These are phyloP conservation scores for Agapostemon virescens DNA, from an alignment of 2,888 invertebrate species.

Conservation along the genomic window DNA sequence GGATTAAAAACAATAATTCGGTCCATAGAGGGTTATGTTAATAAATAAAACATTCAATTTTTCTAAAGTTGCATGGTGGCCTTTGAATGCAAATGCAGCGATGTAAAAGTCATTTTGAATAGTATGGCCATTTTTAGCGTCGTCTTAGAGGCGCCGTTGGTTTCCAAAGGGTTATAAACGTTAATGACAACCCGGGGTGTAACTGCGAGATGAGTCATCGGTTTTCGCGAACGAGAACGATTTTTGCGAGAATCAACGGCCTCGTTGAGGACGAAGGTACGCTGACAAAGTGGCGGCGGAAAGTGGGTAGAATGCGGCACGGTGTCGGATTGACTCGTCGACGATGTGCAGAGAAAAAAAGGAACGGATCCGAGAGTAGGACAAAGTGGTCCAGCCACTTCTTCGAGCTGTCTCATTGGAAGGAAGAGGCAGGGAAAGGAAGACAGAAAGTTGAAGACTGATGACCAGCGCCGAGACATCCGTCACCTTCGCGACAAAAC, in stretches of 20 bases:
- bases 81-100: too few relatives aligned
- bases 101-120: too few relatives aligned
- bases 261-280: slow-evolving; percentile 50
- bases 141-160: too few relatives aligned
- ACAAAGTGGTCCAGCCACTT: slow-evolving; percentile 79
- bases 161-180: too few relatives aligned
- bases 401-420: slow-evolving; percentile 63
- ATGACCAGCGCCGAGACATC: slow-evolving; percentile 68
- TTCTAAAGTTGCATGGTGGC: too few relatives aligned
- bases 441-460: slow-evolving; percentile 58
- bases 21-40: too few relatives aligned
- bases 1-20: too few relatives aligned
- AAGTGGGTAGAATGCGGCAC: slow-evolving; percentile 66
- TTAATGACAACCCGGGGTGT: neutral
- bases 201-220: slow-evolving; percentile 29
- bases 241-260: slow-evolving; percentile 13
- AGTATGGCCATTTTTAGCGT: too few relatives aligned
- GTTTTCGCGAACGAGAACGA: neutral
- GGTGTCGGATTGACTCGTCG: slow-evolving; percentile 75
- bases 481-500: slow-evolving; percentile 74
- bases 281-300: slow-evolving; percentile 65
- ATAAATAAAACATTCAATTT: too few relatives aligned
- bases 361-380: slow-evolving; percentile 63
- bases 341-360: slow-evolving; percentile 63
- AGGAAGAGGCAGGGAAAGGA: slow-evolving; percentile 37